Percentiles rank a stretch among this genome's conserved stretches.
Conservation (phyloP, 2,797 vertebrate genomes). For the Rhynchotus rufescens region DNA sequence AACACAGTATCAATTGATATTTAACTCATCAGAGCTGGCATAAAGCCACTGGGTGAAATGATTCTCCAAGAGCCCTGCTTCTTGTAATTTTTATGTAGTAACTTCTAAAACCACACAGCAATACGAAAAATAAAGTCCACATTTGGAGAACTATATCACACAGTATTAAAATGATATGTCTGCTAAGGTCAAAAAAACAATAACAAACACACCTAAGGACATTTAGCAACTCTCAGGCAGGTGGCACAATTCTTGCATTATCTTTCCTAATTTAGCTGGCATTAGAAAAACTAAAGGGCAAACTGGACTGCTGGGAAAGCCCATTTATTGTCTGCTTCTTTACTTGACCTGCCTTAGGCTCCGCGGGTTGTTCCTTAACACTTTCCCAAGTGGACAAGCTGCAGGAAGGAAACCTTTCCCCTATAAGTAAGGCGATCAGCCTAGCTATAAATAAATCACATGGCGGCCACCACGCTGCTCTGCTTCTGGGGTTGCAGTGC, state of each 20-base stretch:
- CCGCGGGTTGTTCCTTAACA: background rate
- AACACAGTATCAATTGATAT: background rate
- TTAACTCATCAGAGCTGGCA: background rate
- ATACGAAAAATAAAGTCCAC: background rate
- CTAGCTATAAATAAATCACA: background rate
- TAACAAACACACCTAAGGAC: background rate
- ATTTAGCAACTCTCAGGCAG: background rate
- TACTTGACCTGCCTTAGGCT: background rate
- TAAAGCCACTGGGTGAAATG: background rate
- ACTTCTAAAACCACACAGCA: background rate
- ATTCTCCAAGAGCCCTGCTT: background rate
- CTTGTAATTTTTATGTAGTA: fast-evolving
- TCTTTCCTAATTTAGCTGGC: background rate
- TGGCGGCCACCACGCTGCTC: background rate
- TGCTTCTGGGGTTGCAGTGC: background rate
- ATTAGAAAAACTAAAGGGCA: background rate
- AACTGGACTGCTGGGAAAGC: background rate
- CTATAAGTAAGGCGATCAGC: background rate
- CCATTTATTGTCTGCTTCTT: background rate
- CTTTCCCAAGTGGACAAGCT: background rate
- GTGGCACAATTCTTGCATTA: background rate
- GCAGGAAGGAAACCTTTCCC: background rate
- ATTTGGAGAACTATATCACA: background rate
- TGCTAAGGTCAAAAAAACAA: background rate
- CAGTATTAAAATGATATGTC: background rate